phyloP scores from a whole-genome alignment of 2,797 vertebrate genomes.

The Siniperca undulata region DNA sequence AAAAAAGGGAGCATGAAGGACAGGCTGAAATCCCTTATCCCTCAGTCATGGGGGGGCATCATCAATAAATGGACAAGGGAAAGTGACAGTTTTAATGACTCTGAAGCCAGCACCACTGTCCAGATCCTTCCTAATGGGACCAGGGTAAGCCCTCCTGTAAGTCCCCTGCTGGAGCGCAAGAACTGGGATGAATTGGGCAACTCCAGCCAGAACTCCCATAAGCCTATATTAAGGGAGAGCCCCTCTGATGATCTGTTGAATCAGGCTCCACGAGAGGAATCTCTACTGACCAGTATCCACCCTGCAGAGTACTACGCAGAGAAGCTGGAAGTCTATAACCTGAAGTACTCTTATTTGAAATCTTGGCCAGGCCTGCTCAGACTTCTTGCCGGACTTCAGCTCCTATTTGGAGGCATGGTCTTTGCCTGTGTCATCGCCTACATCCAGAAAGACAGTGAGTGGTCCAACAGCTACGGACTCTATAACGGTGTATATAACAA shows the following conservation, averaged over 20 bases:
- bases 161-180: conserved; percentile 73
- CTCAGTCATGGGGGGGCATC: conserved; percentile 74
- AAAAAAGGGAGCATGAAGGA: conserved; percentile 64
- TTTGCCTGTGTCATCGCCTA: conserved; percentile 86
- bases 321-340: conserved; percentile 81
- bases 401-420: conserved; percentile 87
- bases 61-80: conserved; percentile 56
- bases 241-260: conserved; percentile 31
- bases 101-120: conserved; percentile 54
- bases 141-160: conserved; percentile 81
- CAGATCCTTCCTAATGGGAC: conserved; percentile 80
- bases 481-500: conserved; percentile 75
- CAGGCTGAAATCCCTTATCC: conserved; percentile 73
- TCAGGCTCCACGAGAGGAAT: conserved; percentile 65
- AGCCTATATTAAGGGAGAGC: conserved; percentile 58
- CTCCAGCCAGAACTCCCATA: conserved; percentile 65
- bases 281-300: conserved; percentile 76
- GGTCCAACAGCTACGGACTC: conserved; percentile 81
- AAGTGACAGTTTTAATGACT: conserved; percentile 28
- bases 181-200: conserved; percentile 44
- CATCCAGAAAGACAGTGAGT: conserved; percentile 87
- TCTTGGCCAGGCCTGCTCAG: conserved; percentile 87
- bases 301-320: conserved; percentile 82
- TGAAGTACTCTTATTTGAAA: conserved; percentile 85
- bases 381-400: conserved; percentile 83